Percentiles rank a stretch among this genome's conserved stretches.
Conservation (phyloP, 2,113 vertebrate genomes). For the Corynorhinus townsendii region DNA sequence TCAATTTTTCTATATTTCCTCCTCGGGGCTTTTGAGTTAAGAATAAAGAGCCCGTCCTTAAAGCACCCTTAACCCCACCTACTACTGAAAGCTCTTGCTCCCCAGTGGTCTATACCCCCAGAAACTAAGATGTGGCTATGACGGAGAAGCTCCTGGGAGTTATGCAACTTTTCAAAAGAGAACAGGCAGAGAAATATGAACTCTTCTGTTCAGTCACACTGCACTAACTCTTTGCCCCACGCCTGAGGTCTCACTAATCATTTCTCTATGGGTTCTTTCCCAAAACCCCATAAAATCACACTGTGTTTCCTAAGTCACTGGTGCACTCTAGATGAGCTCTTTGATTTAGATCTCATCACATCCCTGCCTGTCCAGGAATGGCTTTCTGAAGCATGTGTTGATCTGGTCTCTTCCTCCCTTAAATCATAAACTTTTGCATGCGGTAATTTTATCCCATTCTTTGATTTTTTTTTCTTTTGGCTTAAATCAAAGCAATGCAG, state of each 20-base stretch:
- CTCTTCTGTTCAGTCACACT: neutral
- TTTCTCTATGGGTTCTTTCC: neutral
- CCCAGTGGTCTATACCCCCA: neutral
- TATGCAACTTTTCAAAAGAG: neutral
- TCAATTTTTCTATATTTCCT: neutral
- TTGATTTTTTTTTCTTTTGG: constrained; percentile 37
- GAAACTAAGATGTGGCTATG: fast-evolving
- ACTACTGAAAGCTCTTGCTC: neutral
- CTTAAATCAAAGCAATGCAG: constrained; percentile 50
- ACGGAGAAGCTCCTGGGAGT: neutral
- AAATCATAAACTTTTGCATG: constrained; percentile 45
- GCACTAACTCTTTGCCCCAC: neutral
- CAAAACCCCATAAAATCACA: neutral
- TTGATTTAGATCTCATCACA: constrained; percentile 44
- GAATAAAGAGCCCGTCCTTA: neutral
- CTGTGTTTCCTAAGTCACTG: neutral
- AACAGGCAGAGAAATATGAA: neutral
- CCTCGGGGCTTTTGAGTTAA: neutral
- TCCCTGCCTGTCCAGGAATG: constrained; percentile 28
- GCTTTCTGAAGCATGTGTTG: constrained; percentile 31
- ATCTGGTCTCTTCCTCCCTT: constrained; percentile 42
- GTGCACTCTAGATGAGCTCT: constrained; percentile 24
- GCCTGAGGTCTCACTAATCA: neutral
- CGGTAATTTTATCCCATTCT: constrained; percentile 41
- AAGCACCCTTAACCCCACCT: neutral